Evolutionary conservation across 2,888 invertebrate genomes (phyloP), one percentile per base, ranked within the genome.

Genomic region (Drosophila prolongata): DNA sequence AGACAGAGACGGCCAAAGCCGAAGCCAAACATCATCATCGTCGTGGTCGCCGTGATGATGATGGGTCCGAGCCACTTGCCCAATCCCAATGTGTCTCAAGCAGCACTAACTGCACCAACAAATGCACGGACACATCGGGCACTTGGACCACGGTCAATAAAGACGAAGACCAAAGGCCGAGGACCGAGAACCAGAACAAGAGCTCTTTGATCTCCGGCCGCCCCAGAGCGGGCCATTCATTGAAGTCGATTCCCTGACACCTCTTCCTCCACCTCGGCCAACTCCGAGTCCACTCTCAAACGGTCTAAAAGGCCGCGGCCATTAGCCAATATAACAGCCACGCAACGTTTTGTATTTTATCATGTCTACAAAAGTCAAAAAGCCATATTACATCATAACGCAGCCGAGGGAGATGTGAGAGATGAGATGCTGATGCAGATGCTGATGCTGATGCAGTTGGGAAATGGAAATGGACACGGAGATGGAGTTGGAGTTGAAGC

Each of bases 291-390:
- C 50, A 38, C 74, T 73, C 79, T 81, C 81, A 79, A 59, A 59
- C 19, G 56, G 58, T 56, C 58, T 59, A 59, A 59, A 64, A 86
- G 85, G 86, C 88, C 86, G 83, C 83, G 68, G 86, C 86, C 89
- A 89, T 89, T 86, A 86, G 89, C 86, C 89, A 86, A 86, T 85
- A 89, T 84, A 89, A 83, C 84, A 78, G 84, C 87, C 83, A 88
- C 83, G 83, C 83, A 80, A 80, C 86, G 88, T 86, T 87, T 84
- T 89, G 87, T 89, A 85, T 85, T 85, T 85, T 89, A 85, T 89
- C 89, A 89, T 85, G 85, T 84, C 85, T 89, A 85, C 85, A 85
- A 85, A 85, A 85, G 85, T 85, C 85, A 87, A 81, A 85, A 85
- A 84, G 89, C 85, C 79, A 89, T 89, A 88, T 85, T 85, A 89